These are phyloP conservation scores for Sciurus niger DNA, from an alignment of 2,113 vertebrate species.

Conservation along the genomic window DNA sequence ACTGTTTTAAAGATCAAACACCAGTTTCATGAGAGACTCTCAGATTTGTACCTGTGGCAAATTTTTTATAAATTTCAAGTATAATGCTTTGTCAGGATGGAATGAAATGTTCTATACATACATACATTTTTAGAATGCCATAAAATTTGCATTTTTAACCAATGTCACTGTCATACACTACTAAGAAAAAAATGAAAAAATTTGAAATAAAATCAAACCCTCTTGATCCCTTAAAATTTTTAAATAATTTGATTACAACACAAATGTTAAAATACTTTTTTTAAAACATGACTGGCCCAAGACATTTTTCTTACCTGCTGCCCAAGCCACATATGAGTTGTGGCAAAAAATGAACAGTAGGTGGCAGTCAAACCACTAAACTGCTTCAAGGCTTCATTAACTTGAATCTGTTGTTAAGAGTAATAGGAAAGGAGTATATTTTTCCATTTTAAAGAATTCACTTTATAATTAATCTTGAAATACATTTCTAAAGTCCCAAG, in stretches of 20 bases:
- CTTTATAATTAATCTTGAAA: constrained; percentile 83
- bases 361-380: constrained; percentile 90
- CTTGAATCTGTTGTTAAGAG: constrained; percentile 29
- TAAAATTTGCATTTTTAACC: neutral
- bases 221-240: rapidly evolving
- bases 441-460: constrained; percentile 79
- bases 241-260: constrained; percentile 42
- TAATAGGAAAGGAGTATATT: constrained; percentile 61
- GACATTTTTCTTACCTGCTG: neutral
- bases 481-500: constrained; percentile 69
- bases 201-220: neutral
- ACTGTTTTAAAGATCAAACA: constrained; percentile 54
- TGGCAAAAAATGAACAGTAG: constrained; percentile 85
- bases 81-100: neutral
- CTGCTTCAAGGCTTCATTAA: constrained; percentile 77
- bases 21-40: constrained; percentile 38
- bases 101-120: neutral
- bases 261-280: constrained; percentile 53
- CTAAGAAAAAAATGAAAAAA: neutral
- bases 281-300: neutral
- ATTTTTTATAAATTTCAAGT: constrained; percentile 56
- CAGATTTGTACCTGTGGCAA: neutral
- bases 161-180: neutral
- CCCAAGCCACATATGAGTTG: constrained; percentile 26
- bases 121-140: neutral